Base-by-base conservation (phyloP, 2,888 invertebrate genomes). In the Eutolmus rufibarbis region DNA sequence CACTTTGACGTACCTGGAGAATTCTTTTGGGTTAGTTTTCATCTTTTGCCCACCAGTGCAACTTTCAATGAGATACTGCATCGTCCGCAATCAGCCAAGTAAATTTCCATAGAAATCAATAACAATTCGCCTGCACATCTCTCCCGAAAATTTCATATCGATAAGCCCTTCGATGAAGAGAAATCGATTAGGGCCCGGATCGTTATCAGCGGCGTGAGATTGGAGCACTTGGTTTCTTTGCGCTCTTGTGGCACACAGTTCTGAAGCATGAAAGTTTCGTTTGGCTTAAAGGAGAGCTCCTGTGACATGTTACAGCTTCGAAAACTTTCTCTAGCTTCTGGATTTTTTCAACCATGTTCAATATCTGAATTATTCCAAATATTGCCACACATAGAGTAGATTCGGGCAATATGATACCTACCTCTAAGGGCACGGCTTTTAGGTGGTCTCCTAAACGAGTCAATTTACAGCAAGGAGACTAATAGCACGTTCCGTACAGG, bases 51-150 rank as follows among this genome's bases (percentile, higher is more conserved):
- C 51, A 43, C 51, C 40, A 46, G 43, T 19, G 43, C 40, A 78
- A 14, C 51, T 51, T 51, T 51, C 51, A 51, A n/a, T 4, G 14
- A 51, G n/a, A n/a, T 51, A 7, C 51, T 51, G 16, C 51, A 51
- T 23, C n/a, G 8, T 16, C 56, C 31, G 28, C 56, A 31, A 28
- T 34, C 37, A 23, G 2, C 51, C 9, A 19, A 82, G 12, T 82
- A 82, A 82, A 82, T 82, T 82, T 34, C 82, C 57, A 82, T 57
- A 28, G 51, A 82, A 66, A 82, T 57, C 82, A 82, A 66, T 66
- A 82, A 57, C 57, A 57, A 57, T 82, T 66, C 57, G 12, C 23
- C 8, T 37, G 57, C 66, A 82, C 19, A 46, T 28, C n/a, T 57
- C 46, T 34, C 31, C 57, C 8, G 19, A 28, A 66, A 66, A 34